Evolutionary conservation across 2,888 invertebrate genomes (phyloP), one percentile per base, ranked within the genome.

Genomic region (Nemotelus pantherinus): DNA sequence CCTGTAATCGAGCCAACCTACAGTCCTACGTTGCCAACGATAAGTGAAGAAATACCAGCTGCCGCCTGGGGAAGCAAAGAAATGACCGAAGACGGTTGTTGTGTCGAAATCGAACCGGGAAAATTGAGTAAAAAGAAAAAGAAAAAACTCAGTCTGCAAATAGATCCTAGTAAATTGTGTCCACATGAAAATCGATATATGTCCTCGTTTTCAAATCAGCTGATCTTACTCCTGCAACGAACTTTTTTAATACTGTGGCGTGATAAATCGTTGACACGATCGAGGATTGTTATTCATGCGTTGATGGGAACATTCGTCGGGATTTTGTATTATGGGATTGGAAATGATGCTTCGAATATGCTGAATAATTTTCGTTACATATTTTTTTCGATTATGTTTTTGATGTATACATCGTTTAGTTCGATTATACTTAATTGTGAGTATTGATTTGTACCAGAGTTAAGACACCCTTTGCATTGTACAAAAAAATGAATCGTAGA

Each of bases 371-470:
- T 94, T 84, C 95, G 95, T 84, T 94, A 94, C 84, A 89, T 97
- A 48, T 97, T 96, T 89, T 98, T 96, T 88, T 93, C 94, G 80
- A 91, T 96, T 74, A 93, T 98, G 91, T 98, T 98, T 87, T 90
- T 97, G 75, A 96, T 97, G 94, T 96, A 95, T 86, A 96, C 95
- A 4, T 94, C 98, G 0, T 95, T 97, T 86, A 97, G 95, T 88
- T 93, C 96, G 10, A 94, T 96, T 77, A 91, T 95, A 65, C 92
- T 97, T 47, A 94, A 93, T 81, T 97, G 98, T 98, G 90, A 94
- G 95, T 92, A 78, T 77, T 45, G 3, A 50, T 43, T 5, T 9
- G 50, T 7, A 50, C 9, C 50, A n/a, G n/a, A n/a, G 25, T 25
- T 25, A 25, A 25, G 25, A 25, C 25, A 25, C 25, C 25, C 1